Percentiles rank a stretch among this genome's conserved stretches.
phyloP scores from a whole-genome alignment of 2,888 invertebrate species.

The Phaedon cochleariae region DNA sequence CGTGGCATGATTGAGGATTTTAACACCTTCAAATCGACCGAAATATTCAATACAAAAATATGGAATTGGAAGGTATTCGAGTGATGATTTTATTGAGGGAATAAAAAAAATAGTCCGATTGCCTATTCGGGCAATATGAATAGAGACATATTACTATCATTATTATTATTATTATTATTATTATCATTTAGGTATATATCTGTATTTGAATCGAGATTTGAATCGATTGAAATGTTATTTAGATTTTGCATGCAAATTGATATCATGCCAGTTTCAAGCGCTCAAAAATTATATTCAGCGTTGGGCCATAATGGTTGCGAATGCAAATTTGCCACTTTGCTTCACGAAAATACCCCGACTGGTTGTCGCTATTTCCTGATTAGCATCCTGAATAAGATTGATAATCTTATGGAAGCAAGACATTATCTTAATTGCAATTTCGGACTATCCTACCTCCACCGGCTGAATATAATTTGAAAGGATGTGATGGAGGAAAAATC shows the following conservation, averaged over 20 bases:
- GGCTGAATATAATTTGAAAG: not conserved
- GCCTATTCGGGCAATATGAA: no score
- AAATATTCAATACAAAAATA: no score
- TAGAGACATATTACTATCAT: no score
- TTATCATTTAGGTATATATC: no score
- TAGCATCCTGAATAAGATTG: not conserved
- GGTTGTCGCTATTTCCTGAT: not conserved
- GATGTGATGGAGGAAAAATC: not conserved
- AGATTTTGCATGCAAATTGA: not conserved
- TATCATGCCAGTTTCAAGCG: not conserved
- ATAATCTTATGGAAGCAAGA: not conserved
- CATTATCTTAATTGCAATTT: conserved; percentile 6
- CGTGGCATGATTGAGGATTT: no score
- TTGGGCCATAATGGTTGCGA: not conserved
- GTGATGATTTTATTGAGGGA: no score
- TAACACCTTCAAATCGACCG: no score
- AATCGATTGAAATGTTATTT: no score
- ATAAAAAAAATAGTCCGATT: no score
- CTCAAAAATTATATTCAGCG: not conserved
- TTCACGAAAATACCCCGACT: not conserved
- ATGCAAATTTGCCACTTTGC: not conserved
- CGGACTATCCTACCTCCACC: not conserved
- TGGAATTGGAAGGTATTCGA: no score
- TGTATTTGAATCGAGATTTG: no score
- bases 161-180: no score